Evolutionary conservation across 2,888 invertebrate genomes (phyloP).

Genomic region (Orthonevra nobilis): DNA sequence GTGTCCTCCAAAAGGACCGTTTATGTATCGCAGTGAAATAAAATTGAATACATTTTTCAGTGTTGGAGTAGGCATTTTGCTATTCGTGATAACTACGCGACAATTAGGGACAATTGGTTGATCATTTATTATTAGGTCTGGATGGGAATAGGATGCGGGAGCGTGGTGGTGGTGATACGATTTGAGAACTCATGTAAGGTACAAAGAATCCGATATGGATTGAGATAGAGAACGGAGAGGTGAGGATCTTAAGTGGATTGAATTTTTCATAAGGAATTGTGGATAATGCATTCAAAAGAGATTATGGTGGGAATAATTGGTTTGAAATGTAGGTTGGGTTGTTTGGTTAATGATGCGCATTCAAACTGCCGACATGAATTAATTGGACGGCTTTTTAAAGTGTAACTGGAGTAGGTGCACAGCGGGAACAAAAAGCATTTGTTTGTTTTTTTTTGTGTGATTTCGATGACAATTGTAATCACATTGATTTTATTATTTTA

Average conservation of each 20-base stretch:
- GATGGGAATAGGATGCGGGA: slow-evolving; percentile 2
- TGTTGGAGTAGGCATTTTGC: slow-evolving; percentile 61
- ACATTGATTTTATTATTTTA: too few relatives aligned
- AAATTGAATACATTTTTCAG: slow-evolving; percentile 62
- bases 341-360: slow-evolving; percentile 28
- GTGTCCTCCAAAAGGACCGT: slow-evolving; percentile 65
- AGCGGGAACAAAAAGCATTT: too few relatives aligned
- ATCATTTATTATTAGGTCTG: slow-evolving; percentile 70
- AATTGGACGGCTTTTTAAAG: slow-evolving; percentile 32
- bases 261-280: slow-evolving; percentile 65
- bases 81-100: slow-evolving; percentile 70
- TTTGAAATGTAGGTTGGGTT: slow-evolving; percentile 28
- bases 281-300: slow-evolving; percentile 50
- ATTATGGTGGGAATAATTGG: slow-evolving; percentile 62
- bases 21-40: slow-evolving; percentile 43
- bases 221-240: slow-evolving; percentile 57
- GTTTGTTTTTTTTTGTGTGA: too few relatives aligned
- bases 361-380: slow-evolving; percentile 49
- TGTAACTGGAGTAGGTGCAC: slow-evolving; percentile 14
- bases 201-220: slow-evolving; percentile 59
- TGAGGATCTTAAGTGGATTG: slow-evolving; percentile 65
- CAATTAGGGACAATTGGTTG: slow-evolving; percentile 71
- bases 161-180: slow-evolving; percentile 56
- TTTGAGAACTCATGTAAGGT: slow-evolving; percentile 65
- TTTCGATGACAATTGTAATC: too few relatives aligned